Evolutionary conservation across 1,140 invertebrate genomes (phyloP), one percentile per base, ranked within the genome.

Genomic region (Calephelis nemesis): DNA sequence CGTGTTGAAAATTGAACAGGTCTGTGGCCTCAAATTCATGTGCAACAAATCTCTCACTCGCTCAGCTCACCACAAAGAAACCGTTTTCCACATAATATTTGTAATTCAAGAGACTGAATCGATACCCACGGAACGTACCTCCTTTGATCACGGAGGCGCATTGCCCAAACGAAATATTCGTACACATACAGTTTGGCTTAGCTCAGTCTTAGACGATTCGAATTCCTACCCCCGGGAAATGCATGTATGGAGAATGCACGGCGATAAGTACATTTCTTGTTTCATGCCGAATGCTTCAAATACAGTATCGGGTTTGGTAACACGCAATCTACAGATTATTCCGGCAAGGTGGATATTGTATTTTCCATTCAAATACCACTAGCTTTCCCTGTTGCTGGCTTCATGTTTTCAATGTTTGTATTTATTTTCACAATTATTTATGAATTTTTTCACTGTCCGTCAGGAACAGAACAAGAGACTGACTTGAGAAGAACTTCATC

Each of bases 91-190:
- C 15, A 5, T 58, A 58, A 58, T 58, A 30, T 58, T 39, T 58
- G 54, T 58, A 58, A 58, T 58, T 58, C 54, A 58, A 58, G 42
- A 58, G 54, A 58, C 30, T 58, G 54, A 58, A 58, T 58, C 54
- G 30, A 58, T 58, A 58, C 19, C 54, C 19, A 58, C 54, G 54
- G 30, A 58, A 47, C 62, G 62, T 47, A 50, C 42, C 42, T 58
- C 65, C 65, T 66, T 66, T 66, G 65, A 66, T 66, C 49, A 66
- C 65, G 11, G 64, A 50, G 30, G 49, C 30, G 64, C 52, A 65
- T 65, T 54, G 42, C 65, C 65, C 65, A 66, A 66, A 66, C 65
- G 65, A 66, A 66, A 66, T 66, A 58, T 63, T 47, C 65, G 39
- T 15, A 50, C 50, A 12, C 64, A 65, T 65, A 52, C 50, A 66